Base-by-base conservation (phyloP, 2,797 vertebrate species). In the Gephyroberyx darwinii region DNA sequence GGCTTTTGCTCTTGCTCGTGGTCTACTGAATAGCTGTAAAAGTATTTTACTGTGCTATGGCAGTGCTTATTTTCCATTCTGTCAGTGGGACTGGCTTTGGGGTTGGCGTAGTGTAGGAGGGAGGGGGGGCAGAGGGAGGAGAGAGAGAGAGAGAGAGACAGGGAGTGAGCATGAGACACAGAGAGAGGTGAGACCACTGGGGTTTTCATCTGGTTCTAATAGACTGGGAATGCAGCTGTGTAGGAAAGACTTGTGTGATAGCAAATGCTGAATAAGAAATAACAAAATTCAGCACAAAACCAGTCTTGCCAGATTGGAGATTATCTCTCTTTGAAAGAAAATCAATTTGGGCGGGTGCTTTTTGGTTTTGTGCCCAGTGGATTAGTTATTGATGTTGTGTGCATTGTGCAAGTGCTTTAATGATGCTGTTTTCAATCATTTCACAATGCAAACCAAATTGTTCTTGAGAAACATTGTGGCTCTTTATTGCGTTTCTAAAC, bases 11-110 rank as follows among this genome's bases (percentile, higher is more conserved):
- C 54, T 73, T 85, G 69, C 77, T 80, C 57, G 73, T 69, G 86
- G 85, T 91, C 77, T 89, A 67, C 69, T 77, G 75, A 86, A 80
- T 79, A 78, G 51, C 88, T 84, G 76, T 80, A 66, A 89, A 93
- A 85, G 78, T 81, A 81, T 89, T 89, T 91, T 89, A 86, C 86
- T 90, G 85, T 88, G 85, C 77, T 85, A 75, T 80, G 76, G 81
- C 74, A 58, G 60, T 58, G 58, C 52, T 84, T 84, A 86, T 86
- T 93, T 94, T 94, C 91, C 92, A 92, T 91, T 92, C 77, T 83
- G 86, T 92, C 87, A 90, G 84, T 80, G 39, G 79, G 78, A 73
- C 78, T 86, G 79, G 59, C 83, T 90, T 78, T 83, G 65, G 62
- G 55, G 59, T 69, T 69, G 75, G 83, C 77, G 50, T 69, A 72